Conservation (phyloP, 2,888 invertebrate species). For the Urechis unicinctus region DNA sequence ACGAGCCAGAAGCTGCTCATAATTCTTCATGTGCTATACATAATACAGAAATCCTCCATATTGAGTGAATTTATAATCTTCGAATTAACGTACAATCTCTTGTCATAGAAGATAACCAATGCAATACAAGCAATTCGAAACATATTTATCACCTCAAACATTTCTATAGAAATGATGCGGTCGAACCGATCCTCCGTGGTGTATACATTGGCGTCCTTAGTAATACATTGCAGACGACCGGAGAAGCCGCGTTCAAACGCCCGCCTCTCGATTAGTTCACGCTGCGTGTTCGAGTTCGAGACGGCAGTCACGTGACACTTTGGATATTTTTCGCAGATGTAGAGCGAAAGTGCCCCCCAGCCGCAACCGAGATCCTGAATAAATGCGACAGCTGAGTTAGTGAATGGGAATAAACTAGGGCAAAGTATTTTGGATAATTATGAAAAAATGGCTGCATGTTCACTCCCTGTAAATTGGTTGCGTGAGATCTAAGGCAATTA, state of each 20-base stretch:
- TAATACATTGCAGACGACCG: slow-evolving; percentile 29
- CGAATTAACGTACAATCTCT: background rate
- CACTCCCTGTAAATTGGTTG: no score
- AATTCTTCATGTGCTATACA: slow-evolving; percentile 41
- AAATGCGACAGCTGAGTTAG: no score
- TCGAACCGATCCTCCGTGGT: slow-evolving; percentile 31
- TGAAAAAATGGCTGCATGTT: no score
- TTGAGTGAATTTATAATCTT: background rate
- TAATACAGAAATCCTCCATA: background rate
- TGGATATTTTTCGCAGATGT: slow-evolving; percentile 33
- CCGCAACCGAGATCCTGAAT: slow-evolving; percentile 35
- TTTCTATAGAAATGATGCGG: slow-evolving; percentile 37
- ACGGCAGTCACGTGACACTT: slow-evolving; percentile 36
- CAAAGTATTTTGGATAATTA: no score
- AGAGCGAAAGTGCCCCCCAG: slow-evolving; percentile 38
- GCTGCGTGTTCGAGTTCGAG: slow-evolving; percentile 38
- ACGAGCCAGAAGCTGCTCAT: slow-evolving; percentile 30
- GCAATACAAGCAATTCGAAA: no score
- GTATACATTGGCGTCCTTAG: slow-evolving; percentile 33
- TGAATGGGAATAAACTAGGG: no score
- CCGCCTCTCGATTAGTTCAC: slow-evolving; percentile 27
- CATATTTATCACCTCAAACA: slow-evolving; percentile 46
- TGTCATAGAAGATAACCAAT: no score
- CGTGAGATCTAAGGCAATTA: no score
- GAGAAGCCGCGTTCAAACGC: slow-evolving; percentile 24